Base-by-base conservation (phyloP, 2,888 invertebrate genomes). In the Chymomyza fuscimana region DNA sequence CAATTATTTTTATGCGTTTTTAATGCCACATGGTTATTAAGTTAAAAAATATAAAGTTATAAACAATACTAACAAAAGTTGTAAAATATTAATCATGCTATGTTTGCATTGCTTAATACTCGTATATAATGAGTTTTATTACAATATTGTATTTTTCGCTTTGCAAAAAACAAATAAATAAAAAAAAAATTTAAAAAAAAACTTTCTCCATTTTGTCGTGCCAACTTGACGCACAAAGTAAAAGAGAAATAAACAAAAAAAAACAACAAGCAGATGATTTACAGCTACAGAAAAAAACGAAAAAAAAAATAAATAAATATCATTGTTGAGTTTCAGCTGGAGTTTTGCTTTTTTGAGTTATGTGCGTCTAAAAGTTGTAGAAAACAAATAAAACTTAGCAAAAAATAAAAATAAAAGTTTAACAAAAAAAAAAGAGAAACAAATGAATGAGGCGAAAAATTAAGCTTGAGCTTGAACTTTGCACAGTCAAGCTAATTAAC, bases 131-230 rank as follows among this genome's bases (percentile, higher is more conserved):
- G 70, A 46, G 70, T 77, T 71, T 82, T 81, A 76, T 75, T 86
- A 82, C 73, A 59, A 72, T 22, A 51, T 40, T 76, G 71, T 63
- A 59, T 72, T 75, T 77, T 65, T 66, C 71, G 73, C 63, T 81
- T 80, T 63, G 78, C 74, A 69, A 76, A 86, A 46, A 46, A 46
- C 2, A 46, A 46, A 4, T 12, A 46, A 46, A 46, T 12, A 46
- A 46, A 46, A 46, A 12, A 40, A 46, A 46, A 46, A 12, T 36
- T 36, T 12, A 46, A 58, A 71, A 83, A 80, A 73, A 86, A 87
- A 83, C 83, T 83, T 83, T 83, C 83, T 82, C 83, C 87, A 60
- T 81, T 73, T 82, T 84, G 86, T 79, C 87, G 86, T 82, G 86
- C 86, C 71, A 87, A 77, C 72, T 84, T 80, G 85, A 78, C 81